phyloP scores from a whole-genome alignment of 2,888 invertebrate genomes.

The Drosophila diplacantha region DNA sequence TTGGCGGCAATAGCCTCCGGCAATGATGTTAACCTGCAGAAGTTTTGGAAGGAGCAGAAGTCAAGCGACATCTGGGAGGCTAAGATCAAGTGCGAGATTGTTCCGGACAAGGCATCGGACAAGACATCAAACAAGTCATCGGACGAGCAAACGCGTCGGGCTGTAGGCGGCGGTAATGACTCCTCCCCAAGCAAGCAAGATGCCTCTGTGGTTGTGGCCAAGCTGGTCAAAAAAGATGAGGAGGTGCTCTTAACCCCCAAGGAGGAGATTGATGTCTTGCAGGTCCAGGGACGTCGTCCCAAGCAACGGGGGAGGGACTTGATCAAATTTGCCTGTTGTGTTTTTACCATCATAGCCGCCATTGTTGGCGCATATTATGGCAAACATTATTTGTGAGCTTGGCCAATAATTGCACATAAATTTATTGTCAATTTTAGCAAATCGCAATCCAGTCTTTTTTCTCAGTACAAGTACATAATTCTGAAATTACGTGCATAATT shows the following conservation, averaged over 20 bases:
- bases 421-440: conserved; percentile 17
- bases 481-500: too few relatives aligned
- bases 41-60: conserved; percentile 44
- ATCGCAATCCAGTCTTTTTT: background rate
- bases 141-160: background rate
- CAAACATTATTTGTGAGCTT: conserved; percentile 17
- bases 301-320: conserved; percentile 5
- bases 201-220: conserved; percentile 9
- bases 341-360: conserved; percentile 12
- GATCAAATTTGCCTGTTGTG: background rate
- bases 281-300: background rate
- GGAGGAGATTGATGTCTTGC: conserved; percentile 1
- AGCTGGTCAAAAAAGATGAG: conserved; percentile 28
- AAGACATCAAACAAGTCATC: background rate
- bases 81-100: conserved; percentile 38
- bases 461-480: too few relatives aligned
- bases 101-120: background rate
- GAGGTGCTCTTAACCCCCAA: conserved; percentile 14
- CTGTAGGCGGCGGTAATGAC: background rate
- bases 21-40: background rate
- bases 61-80: conserved; percentile 24
- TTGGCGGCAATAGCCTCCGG: conserved; percentile 22
- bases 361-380: conserved; percentile 20
- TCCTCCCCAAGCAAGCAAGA: conserved; percentile 1
- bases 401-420: conserved; percentile 10